Percentiles rank a stretch among this genome's conserved stretches.
These are phyloP conservation scores for Formica selysi DNA, from an alignment of 1,140 invertebrate species.

Conservation along the genomic window DNA sequence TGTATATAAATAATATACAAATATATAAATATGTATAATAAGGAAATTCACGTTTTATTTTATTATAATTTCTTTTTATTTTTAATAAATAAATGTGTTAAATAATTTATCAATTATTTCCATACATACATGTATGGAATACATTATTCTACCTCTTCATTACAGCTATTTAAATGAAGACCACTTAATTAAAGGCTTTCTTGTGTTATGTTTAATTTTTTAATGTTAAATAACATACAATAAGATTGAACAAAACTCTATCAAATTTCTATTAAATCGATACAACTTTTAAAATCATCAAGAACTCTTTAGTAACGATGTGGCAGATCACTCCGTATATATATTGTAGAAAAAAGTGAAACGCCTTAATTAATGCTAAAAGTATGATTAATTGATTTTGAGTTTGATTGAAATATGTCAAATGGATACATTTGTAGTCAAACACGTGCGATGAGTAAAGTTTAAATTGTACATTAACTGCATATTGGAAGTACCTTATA, in stretches of 20 bases:
- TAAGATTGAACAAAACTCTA: not conserved
- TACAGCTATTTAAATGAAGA: conserved; percentile 35
- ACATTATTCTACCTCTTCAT: not conserved
- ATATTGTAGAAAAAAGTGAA: conserved; percentile 9
- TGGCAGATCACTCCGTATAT: not conserved
- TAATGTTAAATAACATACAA: not conserved
- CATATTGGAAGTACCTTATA: conserved; percentile 50
- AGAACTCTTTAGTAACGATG: not conserved
- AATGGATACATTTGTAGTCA: not conserved
- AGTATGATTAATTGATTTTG: not conserved
- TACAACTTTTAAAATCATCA: no score
- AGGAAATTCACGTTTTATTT: conserved; percentile 65
- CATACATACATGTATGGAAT: no score
- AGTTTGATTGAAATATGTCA: not conserved
- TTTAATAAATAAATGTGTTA: conserved; percentile 4
- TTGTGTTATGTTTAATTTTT: conserved; percentile 9
- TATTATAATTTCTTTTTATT: conserved; percentile 48
- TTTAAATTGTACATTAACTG: conserved; percentile 1
- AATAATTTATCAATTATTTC: conserved; percentile 20
- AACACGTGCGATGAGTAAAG: not conserved
- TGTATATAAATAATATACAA: conserved; percentile 29
- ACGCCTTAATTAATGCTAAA: not conserved
- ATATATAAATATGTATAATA: conserved; percentile 2
- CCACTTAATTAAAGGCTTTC: not conserved
- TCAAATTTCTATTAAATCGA: no score